These are phyloP conservation scores for Alosa sapidissima DNA, from an alignment of 2,797 vertebrate genomes.

Conservation along the genomic window DNA sequence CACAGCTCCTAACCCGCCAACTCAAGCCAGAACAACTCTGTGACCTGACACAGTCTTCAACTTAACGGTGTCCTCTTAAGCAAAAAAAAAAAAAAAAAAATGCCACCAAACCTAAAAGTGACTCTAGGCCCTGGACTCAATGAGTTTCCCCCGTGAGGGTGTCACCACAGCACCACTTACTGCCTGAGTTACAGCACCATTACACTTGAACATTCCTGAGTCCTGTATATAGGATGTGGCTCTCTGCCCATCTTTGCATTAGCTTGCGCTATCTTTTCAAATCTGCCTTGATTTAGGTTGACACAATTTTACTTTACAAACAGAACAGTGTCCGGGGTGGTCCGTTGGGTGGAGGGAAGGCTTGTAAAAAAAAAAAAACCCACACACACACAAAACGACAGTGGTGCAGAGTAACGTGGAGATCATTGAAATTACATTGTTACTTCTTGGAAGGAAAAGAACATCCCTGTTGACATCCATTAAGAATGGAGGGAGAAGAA, in stretches of 20 bases:
- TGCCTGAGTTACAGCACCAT: neutral
- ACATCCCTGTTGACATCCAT: conserved; percentile 4
- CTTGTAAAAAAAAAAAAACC: neutral
- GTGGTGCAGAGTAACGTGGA: neutral
- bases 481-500: neutral
- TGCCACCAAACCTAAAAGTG: neutral
- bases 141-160: neutral
- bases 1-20: neutral
- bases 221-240: neutral
- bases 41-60: neutral
- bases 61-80: neutral
- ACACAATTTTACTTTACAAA: neutral
- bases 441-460: neutral
- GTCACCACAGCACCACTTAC: neutral
- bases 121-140: neutral
- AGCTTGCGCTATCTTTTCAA: neutral
- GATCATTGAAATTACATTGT: neutral
- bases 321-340: neutral
- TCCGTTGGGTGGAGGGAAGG: neutral
- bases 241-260: conserved; percentile 4
- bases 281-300: neutral
- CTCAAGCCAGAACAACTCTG: neutral
- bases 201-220: neutral
- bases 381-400: neutral
- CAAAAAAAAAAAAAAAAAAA: neutral